A percentile compares a stretch with the other conserved stretches of the same genome.
Evolutionary conservation across 2,113 vertebrate species (phyloP).

Genomic region (Cyphomyrus discorhynchus): DNA sequence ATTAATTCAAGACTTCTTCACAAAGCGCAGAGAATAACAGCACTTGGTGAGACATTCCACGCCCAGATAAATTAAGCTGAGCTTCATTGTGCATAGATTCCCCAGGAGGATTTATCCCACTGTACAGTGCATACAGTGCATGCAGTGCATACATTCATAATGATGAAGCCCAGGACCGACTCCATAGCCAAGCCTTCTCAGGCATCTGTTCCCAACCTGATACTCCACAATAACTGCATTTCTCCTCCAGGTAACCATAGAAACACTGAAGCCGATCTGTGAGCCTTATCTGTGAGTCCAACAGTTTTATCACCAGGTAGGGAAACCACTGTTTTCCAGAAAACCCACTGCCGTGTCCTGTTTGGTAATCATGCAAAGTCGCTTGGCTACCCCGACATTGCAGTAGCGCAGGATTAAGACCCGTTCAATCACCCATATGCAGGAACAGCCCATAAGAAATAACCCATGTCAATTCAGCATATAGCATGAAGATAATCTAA

Average conservation of each 20-base stretch:
- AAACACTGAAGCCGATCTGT: not conserved
- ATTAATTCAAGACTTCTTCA: not conserved
- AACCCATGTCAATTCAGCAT: not conserved
- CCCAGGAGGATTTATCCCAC: not conserved
- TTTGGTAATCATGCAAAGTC: not conserved
- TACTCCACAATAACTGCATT: not conserved
- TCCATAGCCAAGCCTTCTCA: not conserved
- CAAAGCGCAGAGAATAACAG: not conserved
- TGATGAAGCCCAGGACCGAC: not conserved
- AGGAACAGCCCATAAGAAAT: not conserved
- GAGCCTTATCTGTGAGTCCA: conserved; percentile 43
- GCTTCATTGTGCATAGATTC: not conserved
- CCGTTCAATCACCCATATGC: not conserved
- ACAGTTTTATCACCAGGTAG: conserved; percentile 44
- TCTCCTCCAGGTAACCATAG: not conserved
- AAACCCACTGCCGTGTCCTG: conserved; percentile 25
- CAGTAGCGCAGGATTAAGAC: not conserved
- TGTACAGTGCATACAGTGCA: not conserved
- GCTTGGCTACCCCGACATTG: not conserved
- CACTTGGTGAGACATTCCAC: not conserved
- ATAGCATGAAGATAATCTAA: not conserved
- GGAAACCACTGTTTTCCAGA: conserved; percentile 58
- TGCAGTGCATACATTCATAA: not conserved
- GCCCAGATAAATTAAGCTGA: not conserved
- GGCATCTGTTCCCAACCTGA: not conserved